A percentile compares a stretch with the other conserved stretches of the same genome.
These are phyloP conservation scores for Cactoblastis cactorum DNA, from an alignment of 2,888 invertebrate genomes.

Conservation along the genomic window DNA sequence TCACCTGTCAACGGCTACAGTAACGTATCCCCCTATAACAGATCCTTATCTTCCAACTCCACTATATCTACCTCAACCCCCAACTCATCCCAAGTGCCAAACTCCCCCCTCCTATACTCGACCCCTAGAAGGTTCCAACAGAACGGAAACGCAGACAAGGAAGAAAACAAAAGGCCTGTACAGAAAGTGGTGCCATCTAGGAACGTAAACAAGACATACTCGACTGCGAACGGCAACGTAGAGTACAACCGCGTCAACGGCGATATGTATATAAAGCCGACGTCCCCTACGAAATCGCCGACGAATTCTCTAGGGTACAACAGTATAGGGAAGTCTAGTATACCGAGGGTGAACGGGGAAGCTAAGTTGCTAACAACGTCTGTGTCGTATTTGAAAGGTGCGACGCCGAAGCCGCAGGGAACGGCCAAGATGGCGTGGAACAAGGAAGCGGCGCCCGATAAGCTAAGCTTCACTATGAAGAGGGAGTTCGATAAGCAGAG, in stretches of 20 bases:
- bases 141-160: slow-evolving; percentile 62
- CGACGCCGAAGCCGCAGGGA: slow-evolving; percentile 54
- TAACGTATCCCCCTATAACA: slow-evolving; percentile 75
- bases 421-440: slow-evolving; percentile 84
- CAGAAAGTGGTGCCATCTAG: slow-evolving; percentile 90
- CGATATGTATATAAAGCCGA: slow-evolving; percentile 81
- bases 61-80: slow-evolving; percentile 45
- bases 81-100: slow-evolving; percentile 59
- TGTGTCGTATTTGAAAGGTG: slow-evolving; percentile 80
- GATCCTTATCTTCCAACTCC: slow-evolving; percentile 55
- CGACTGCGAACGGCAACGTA: slow-evolving; percentile 69
- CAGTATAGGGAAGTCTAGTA: slow-evolving; percentile 61
- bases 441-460: slow-evolving; percentile 84
- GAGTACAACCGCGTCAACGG: slow-evolving; percentile 58
- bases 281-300: slow-evolving; percentile 82
- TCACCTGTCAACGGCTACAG: slow-evolving; percentile 76
- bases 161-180: slow-evolving; percentile 83
- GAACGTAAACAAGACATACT: slow-evolving; percentile 76
- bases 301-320: slow-evolving; percentile 81
- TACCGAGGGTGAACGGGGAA: slow-evolving; percentile 60
- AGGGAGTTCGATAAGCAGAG: slow-evolving; percentile 94
- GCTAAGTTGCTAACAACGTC: slow-evolving; percentile 78
- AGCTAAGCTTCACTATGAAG: slow-evolving; percentile 94
- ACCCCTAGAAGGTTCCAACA: slow-evolving; percentile 72
- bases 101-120: slow-evolving; percentile 68